phyloP scores from a whole-genome alignment of 2,888 invertebrate species.

The Lamproptera curius region DNA sequence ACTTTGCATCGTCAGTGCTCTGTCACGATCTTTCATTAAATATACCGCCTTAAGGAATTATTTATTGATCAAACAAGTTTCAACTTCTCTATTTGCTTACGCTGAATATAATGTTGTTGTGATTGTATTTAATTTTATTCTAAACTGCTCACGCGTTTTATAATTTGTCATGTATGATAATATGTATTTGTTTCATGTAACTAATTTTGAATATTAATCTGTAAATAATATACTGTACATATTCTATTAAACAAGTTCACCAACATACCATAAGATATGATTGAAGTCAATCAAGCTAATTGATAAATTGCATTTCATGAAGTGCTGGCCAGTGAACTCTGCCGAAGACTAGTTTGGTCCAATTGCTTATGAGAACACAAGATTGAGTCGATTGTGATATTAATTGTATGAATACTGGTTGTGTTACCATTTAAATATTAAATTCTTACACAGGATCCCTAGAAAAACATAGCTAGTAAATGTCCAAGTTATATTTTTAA shows the following conservation, averaged over 20 bases:
- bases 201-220: no score
- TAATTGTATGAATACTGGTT: neutral
- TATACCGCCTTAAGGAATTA: no score
- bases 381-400: neutral
- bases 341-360: neutral
- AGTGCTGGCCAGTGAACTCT: neutral
- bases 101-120: neutral
- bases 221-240: neutral
- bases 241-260: neutral
- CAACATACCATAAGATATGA: slow-evolving; percentile 1
- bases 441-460: no score
- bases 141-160: neutral
- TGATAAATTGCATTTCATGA: slow-evolving; percentile 11
- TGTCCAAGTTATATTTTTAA: no score
- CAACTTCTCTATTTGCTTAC: neutral
- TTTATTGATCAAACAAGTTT: neutral
- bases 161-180: no score
- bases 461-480: no score
- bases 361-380: neutral
- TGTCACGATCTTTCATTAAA: no score
- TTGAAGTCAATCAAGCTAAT: slow-evolving; percentile 12
- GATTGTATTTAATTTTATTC: neutral
- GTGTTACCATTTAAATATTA: no score
- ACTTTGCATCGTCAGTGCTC: no score
- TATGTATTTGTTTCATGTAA: no score